Percentiles rank a stretch among this genome's conserved stretches.
Evolutionary conservation across 1,140 invertebrate genomes (phyloP).

Genomic region (Muscidifurax raptorellus): DNA sequence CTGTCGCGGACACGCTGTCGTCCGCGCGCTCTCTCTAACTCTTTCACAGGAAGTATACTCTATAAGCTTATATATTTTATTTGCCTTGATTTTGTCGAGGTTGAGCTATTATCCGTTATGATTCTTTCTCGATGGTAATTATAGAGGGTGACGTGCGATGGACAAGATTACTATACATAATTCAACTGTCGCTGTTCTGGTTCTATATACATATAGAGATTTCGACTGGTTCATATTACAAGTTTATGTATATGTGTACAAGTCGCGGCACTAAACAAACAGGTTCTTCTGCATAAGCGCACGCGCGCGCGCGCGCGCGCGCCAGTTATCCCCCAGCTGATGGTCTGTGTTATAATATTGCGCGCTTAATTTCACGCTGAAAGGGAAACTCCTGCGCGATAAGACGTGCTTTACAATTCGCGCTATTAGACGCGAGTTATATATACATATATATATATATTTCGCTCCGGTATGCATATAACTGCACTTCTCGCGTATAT

Average conservation of each 20-base stretch:
- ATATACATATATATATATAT: too few species aligned
- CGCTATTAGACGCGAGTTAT: too few species aligned
- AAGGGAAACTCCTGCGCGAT: neutral
- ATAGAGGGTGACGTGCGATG: too few species aligned
- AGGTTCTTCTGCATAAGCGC: neutral
- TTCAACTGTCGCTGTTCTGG: too few species aligned
- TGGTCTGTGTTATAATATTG: neutral
- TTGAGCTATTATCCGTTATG: too few species aligned
- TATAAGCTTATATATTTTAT: too few species aligned
- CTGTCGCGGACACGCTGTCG: neutral
- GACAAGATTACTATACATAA: too few species aligned
- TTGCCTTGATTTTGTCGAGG: too few species aligned
- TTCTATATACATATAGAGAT: neutral
- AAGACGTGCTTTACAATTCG: neutral
- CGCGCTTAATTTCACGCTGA: constrained; percentile 10
- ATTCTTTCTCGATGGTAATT: too few species aligned
- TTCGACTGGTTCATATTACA: neutral
- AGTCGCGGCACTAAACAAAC: constrained; percentile 12
- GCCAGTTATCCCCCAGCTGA: too few species aligned
- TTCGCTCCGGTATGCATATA: too few species aligned
- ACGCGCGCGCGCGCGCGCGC: neutral
- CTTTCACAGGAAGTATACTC: neutral
- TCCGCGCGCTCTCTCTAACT: neutral
- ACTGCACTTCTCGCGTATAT: too few species aligned
- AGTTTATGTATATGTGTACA: neutral